These are phyloP conservation scores for Penaeus indicus DNA, from an alignment of 1,140 invertebrate genomes.

Conservation along the genomic window DNA sequence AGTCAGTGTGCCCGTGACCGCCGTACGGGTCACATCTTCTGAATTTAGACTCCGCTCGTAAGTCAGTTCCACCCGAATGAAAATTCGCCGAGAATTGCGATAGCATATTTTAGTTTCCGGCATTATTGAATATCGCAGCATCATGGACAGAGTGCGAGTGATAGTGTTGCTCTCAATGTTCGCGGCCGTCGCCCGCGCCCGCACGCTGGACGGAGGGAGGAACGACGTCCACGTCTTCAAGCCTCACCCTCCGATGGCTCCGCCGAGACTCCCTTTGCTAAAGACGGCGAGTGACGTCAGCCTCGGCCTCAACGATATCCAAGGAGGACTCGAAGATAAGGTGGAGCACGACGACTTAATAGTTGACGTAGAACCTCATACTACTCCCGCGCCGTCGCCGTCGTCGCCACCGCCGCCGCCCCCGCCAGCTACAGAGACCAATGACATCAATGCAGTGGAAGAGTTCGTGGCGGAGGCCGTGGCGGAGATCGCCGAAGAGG, in stretches of 20 bases:
- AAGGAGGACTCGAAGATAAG: constrained; percentile 30
- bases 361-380: neutral
- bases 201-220: constrained; percentile 48
- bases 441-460: constrained; percentile 6
- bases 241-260: constrained; percentile 3
- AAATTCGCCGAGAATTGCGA: too few species aligned
- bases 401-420: neutral
- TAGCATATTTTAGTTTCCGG: too few species aligned
- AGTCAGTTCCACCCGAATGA: too few species aligned
- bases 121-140: too few species aligned
- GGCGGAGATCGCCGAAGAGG: constrained; percentile 1
- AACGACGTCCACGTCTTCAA: constrained; percentile 10
- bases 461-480: neutral
- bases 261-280: neutral
- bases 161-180: constrained; percentile 17
- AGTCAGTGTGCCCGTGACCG: too few species aligned
- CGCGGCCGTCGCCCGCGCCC: neutral
- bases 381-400: neutral
- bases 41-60: too few species aligned
- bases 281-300: neutral
- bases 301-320: constrained; percentile 49
- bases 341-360: neutral
- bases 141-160: neutral
- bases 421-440: neutral
- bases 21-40: too few species aligned